Percentiles rank a stretch among this genome's conserved stretches.
Evolutionary conservation across 1,140 invertebrate genomes (phyloP).

Genomic region (Bombyx mandarina): DNA sequence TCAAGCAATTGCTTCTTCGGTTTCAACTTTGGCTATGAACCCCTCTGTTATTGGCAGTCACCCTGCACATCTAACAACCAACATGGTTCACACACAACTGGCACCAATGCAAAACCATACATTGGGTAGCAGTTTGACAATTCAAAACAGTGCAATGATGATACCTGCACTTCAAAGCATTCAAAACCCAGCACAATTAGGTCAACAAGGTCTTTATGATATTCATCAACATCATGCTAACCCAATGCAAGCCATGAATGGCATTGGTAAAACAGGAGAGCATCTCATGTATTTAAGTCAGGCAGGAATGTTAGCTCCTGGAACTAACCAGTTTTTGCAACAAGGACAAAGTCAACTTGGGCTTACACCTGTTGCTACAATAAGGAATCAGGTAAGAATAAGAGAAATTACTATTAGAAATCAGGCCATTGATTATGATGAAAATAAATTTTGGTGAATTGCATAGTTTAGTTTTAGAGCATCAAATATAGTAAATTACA

Average conservation of each 20-base stretch:
- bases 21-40: slow-evolving; percentile 73
- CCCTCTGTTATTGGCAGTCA: slow-evolving; percentile 72
- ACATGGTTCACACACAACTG: slow-evolving; percentile 67
- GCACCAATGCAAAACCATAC: slow-evolving; percentile 63
- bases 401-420: not conserved
- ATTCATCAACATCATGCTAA: slow-evolving; percentile 68
- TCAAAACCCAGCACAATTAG: slow-evolving; percentile 55
- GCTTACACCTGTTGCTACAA: slow-evolving; percentile 70
- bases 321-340: slow-evolving; percentile 75
- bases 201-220: slow-evolving; percentile 71
- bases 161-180: slow-evolving; percentile 57
- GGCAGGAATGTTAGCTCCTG: slow-evolving; percentile 74
- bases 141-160: slow-evolving; percentile 63
- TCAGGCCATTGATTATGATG: not conserved
- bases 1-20: slow-evolving; percentile 67
- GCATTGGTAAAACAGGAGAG: slow-evolving; percentile 73
- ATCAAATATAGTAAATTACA: too few species aligned
- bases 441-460: too few species aligned
- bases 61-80: slow-evolving; percentile 55
- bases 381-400: slow-evolving; percentile 68
- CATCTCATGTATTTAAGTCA: slow-evolving; percentile 79
- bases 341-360: slow-evolving; percentile 73
- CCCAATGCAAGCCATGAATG: slow-evolving; percentile 71
- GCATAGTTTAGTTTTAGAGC: too few species aligned
- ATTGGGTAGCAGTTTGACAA: slow-evolving; percentile 52